Evolutionary conservation across 1,140 invertebrate genomes (phyloP).

Genomic region (Tetragonula clypearis): DNA sequence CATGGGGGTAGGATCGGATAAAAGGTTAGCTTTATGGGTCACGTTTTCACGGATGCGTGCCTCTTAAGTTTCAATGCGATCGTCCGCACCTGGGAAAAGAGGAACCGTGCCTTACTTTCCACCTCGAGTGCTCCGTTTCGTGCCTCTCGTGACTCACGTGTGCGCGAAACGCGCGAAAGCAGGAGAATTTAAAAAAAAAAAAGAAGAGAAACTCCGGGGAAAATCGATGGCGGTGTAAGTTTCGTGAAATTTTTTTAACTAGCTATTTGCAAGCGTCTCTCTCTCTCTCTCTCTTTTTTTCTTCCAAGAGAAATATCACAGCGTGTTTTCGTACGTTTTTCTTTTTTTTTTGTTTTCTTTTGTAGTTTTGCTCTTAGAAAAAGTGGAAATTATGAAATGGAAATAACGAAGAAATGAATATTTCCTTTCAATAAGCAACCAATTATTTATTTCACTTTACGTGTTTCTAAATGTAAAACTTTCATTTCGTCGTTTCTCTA

Average conservation of each 20-base stretch:
- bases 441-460: too few species aligned
- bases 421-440: too few species aligned
- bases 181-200: background rate
- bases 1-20: constrained; percentile 1
- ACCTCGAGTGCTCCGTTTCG: background rate
- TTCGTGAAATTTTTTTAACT: background rate
- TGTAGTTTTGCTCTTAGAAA: too few species aligned
- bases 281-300: background rate
- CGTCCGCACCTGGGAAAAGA: constrained; percentile 7
- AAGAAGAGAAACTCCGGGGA: background rate
- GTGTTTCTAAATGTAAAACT: too few species aligned
- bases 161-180: background rate
- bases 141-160: background rate
- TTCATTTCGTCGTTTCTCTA: too few species aligned
- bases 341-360: too few species aligned
- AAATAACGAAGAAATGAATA: too few species aligned
- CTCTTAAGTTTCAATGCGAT: constrained; percentile 19
- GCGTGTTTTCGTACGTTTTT: too few species aligned
- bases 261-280: background rate
- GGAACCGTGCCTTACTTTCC: constrained; percentile 4
- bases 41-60: constrained; percentile 31
- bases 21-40: constrained; percentile 39
- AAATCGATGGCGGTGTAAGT: background rate
- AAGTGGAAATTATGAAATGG: too few species aligned
- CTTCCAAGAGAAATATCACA: too few species aligned